These are phyloP conservation scores for Microctenopoma steveboyesi DNA, from an alignment of 2,797 vertebrate genomes.

Conservation along the genomic window DNA sequence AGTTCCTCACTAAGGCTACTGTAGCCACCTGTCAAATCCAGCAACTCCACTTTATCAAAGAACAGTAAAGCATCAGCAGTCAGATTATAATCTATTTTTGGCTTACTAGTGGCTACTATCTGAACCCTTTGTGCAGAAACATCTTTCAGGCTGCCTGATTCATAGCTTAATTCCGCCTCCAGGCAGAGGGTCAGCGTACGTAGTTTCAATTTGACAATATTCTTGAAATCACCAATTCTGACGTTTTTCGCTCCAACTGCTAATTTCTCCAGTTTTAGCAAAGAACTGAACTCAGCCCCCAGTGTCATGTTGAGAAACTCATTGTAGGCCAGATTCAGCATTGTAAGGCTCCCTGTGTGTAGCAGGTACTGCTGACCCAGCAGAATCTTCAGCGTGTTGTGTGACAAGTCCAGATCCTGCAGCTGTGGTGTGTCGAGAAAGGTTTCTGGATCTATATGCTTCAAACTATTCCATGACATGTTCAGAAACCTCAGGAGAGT, in stretches of 20 bases:
- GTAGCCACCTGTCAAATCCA: slow-evolving; percentile 68
- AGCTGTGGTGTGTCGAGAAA: slow-evolving; percentile 81
- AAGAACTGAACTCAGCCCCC: slow-evolving; percentile 72
- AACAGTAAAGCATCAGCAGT: slow-evolving; percentile 76
- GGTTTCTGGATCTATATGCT: slow-evolving; percentile 69
- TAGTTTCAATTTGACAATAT: slow-evolving; percentile 74
- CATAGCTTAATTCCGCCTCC: slow-evolving; percentile 58
- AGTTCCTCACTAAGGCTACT: slow-evolving; percentile 45
- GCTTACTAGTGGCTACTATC: slow-evolving; percentile 42
- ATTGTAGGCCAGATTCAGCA: slow-evolving; percentile 86
- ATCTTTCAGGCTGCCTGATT: slow-evolving; percentile 66
- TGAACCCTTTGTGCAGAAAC: slow-evolving; percentile 58
- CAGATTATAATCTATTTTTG: slow-evolving; percentile 42
- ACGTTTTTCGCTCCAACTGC: slow-evolving; percentile 79
- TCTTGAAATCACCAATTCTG: slow-evolving; percentile 76
- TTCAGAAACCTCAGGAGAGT: slow-evolving; percentile 80
- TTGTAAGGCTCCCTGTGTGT: slow-evolving; percentile 66
- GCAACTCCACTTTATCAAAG: slow-evolving; percentile 83
- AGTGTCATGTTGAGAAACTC: slow-evolving; percentile 76
- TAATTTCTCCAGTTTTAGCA: slow-evolving; percentile 78
- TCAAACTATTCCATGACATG: slow-evolving; percentile 83
- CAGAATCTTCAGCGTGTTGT: slow-evolving; percentile 82
- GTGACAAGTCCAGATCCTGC: slow-evolving; percentile 85
- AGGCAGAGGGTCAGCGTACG: slow-evolving; percentile 68
- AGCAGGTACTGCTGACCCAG: slow-evolving; percentile 74